These are phyloP conservation scores for Crocuta crocuta DNA, from an alignment of 2,113 vertebrate species.

Conservation along the genomic window DNA sequence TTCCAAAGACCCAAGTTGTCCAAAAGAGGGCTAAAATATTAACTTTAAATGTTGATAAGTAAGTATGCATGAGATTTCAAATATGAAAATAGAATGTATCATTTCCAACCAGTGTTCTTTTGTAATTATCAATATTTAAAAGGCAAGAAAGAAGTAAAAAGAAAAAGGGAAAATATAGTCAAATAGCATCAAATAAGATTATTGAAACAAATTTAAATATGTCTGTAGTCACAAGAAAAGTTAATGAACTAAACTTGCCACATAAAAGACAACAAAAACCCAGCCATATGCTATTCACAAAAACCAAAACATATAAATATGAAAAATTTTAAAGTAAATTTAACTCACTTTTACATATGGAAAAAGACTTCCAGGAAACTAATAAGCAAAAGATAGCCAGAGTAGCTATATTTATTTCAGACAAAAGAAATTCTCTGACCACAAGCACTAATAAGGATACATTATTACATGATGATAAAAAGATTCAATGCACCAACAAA, in stretches of 20 bases:
- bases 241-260: background rate
- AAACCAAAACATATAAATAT: background rate
- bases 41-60: background rate
- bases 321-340: background rate
- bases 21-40: background rate
- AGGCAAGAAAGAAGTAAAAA: background rate
- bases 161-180: background rate
- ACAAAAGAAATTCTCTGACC: background rate
- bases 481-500: background rate
- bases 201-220: slow-evolving; percentile 15
- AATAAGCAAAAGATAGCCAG: background rate
- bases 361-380: background rate
- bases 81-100: background rate
- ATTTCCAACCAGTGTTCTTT: background rate
- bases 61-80: background rate
- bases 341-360: background rate
- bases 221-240: background rate
- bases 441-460: background rate
- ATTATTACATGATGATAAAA: background rate
- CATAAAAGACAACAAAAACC: slow-evolving; percentile 5
- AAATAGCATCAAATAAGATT: background rate
- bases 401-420: background rate
- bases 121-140: background rate
- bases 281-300: background rate
- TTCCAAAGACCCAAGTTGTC: background rate